These are phyloP conservation scores for Leucophora obtusa DNA, from an alignment of 2,888 invertebrate species.

Conservation along the genomic window DNA sequence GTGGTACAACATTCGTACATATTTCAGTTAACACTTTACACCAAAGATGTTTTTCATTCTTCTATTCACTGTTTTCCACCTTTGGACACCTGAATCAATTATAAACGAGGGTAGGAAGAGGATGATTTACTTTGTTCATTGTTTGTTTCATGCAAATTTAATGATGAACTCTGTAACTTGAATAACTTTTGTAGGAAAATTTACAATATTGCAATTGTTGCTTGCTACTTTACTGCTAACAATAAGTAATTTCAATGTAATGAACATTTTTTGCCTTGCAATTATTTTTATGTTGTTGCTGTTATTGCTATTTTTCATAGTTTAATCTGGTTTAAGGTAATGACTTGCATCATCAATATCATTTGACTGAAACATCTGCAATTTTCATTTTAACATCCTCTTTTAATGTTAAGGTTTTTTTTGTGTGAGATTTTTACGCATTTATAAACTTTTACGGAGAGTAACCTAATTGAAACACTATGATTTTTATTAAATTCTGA, in stretches of 20 bases:
- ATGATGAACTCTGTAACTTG: conserved; percentile 33
- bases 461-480: no score
- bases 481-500: no score
- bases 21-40: conserved; percentile 35
- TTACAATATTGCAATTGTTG: conserved; percentile 37
- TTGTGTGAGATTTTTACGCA: conserved; percentile 3
- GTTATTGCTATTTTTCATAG: conserved; percentile 6
- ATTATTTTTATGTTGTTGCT: conserved; percentile 10
- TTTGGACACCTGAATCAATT: neutral
- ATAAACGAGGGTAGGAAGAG: neutral
- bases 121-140: conserved; percentile 8
- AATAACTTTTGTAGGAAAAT: conserved; percentile 18
- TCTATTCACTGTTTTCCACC: neutral
- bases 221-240: conserved; percentile 17
- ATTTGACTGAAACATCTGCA: conserved; percentile 56
- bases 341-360: conserved; percentile 62
- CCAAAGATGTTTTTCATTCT: conserved; percentile 21
- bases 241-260: conserved; percentile 51
- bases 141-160: conserved; percentile 51
- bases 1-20: neutral
- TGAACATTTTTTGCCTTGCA: conserved; percentile 19
- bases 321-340: conserved; percentile 60
- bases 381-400: conserved; percentile 39
- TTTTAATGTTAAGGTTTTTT: neutral
- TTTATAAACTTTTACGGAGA: neutral